Conservation (phyloP, 2,113 vertebrate genomes). For the Cariama cristata region DNA sequence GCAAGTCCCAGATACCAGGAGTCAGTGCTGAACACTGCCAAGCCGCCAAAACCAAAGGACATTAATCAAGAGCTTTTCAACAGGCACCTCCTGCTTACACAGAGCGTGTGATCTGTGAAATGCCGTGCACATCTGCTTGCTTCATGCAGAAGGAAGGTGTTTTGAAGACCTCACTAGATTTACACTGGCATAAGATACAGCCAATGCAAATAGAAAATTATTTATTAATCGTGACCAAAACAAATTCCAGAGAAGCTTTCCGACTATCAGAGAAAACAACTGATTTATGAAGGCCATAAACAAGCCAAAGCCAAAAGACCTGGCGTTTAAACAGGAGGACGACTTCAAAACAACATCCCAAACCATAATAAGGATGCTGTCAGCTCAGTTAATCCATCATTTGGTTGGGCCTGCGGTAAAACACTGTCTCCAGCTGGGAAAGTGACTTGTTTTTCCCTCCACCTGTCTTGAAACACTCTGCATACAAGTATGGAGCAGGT, state of each 20-base stretch:
- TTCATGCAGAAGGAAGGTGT: neutral
- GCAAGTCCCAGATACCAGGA: neutral
- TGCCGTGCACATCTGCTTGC: rapidly evolving
- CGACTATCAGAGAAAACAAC: neutral
- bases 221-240: neutral
- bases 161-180: neutral
- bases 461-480: neutral
- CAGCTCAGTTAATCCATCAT: rapidly evolving
- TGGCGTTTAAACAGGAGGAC: neutral
- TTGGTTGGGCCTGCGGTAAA: neutral
- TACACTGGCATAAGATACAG: neutral
- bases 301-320: neutral
- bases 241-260: neutral
- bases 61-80: neutral
- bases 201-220: neutral
- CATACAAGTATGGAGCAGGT: rapidly evolving
- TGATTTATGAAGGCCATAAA: neutral
- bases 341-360: neutral
- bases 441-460: neutral
- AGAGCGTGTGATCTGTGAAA: rapidly evolving
- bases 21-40: neutral
- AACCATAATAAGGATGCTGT: neutral
- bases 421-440: neutral
- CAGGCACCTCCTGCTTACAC: neutral
- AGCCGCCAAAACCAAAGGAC: neutral